Evolutionary conservation across 37 sponge, comb jelly and placozoan genomes (phyloP), one percentile per base, ranked within the genome.

Genomic region (Corticium candelabrum): DNA sequence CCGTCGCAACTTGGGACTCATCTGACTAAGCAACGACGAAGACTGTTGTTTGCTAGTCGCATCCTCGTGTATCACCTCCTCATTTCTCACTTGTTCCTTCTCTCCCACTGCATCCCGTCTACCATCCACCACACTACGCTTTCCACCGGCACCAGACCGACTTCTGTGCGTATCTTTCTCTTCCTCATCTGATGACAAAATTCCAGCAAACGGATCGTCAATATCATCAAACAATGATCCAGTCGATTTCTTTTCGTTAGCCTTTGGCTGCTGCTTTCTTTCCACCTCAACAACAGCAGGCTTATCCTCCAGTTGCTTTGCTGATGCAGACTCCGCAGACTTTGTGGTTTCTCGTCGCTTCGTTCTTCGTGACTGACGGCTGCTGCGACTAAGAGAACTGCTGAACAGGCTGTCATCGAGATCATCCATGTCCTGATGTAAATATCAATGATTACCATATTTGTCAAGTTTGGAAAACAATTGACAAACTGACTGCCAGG

Each of bases 391-490:
- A 31, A 37, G 37, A 4, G 86, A 81, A 3, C 84, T 81, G 27
- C 79, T 70, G 56, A 90, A 90, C 35, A 87, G 69, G 68, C 67
- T 77, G 0, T 73, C 77, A 30, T 90, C 91, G 80, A 90, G 80
- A 37, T 87, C 83, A 76, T 90, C 88, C 0, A 90, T 37, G 39
- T 84, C 77, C 40, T 76, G 41, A 1, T 80, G 32, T 34, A 82
- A 75, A 27, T 50, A 15, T 1, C 34, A 1, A 76, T 31, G 30
- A 34, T 3, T 21, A 29, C 38, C 62, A 50, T 50, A 50, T 50
- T 21, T 27, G 15, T 27, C 11, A 50, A 21, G 62, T 27, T 11
- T 11, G 11, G 62, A 50, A 11, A 50, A 50, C 21, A 50, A 11
- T 50, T 21, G 62, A 21, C 15, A 21, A 3, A 68, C 79, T 72